Evolutionary conservation across 1,140 invertebrate genomes (phyloP).

Genomic region (Drosophila elegans): DNA sequence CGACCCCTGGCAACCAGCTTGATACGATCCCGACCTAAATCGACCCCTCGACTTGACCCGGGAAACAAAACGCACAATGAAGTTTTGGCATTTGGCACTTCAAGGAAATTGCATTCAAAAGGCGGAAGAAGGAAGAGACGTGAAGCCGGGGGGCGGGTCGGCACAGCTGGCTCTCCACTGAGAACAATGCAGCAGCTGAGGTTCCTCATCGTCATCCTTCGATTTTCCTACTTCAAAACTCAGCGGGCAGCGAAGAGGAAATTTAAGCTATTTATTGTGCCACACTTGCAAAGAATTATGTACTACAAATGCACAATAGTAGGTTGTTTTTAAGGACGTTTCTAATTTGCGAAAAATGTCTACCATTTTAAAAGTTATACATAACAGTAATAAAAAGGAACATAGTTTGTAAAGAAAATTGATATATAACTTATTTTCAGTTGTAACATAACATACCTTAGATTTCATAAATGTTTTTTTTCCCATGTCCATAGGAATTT

Average conservation of each 20-base stretch:
- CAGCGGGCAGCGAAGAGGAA: slow-evolving; percentile 33
- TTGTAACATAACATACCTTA: no score
- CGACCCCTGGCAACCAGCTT: slow-evolving; percentile 40
- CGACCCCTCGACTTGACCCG: slow-evolving; percentile 33
- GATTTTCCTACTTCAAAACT: slow-evolving; percentile 43
- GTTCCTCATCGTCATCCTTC: slow-evolving; percentile 3
- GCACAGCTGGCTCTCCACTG: slow-evolving; percentile 35
- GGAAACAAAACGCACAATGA: slow-evolving; percentile 53
- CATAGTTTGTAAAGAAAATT: no score
- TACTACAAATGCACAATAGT: slow-evolving; percentile 19
- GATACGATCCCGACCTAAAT: slow-evolving; percentile 29
- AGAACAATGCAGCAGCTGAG: slow-evolving; percentile 38
- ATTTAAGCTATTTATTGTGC: slow-evolving; percentile 15
- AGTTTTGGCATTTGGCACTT: slow-evolving; percentile 68
- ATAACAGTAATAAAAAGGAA: no score
- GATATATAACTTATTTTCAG: neutral
- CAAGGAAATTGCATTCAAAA: slow-evolving; percentile 56
- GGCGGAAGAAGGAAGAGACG: slow-evolving; percentile 60
- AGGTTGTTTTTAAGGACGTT: slow-evolving; percentile 5
- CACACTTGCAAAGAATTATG: slow-evolving; percentile 17
- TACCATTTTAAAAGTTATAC: neutral
- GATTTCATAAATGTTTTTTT: neutral
- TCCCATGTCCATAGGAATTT: neutral
- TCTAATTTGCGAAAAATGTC: neutral
- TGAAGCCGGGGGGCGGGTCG: neutral